Percentiles rank a stretch among this genome's conserved stretches.
Conservation (phyloP, 2,888 invertebrate species). For the Liodrosophila aerea region DNA sequence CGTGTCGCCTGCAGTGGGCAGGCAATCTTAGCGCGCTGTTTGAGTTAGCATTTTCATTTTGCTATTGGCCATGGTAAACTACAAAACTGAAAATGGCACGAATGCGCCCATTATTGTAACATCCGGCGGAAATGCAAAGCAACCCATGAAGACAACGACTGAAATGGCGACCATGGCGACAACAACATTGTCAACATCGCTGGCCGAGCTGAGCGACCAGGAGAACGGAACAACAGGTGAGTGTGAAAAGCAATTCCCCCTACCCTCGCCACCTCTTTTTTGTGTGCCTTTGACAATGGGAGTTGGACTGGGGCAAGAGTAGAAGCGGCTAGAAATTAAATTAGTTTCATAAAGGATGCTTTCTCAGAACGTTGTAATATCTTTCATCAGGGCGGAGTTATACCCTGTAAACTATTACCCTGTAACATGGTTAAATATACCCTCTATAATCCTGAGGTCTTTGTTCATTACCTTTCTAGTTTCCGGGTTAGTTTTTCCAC, state of each 20-base stretch:
- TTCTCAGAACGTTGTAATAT: slow-evolving; percentile 27
- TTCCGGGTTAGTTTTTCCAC: background rate
- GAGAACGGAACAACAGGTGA: slow-evolving; percentile 79
- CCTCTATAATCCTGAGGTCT: no score
- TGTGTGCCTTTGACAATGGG: slow-evolving; percentile 24
- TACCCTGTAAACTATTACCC: slow-evolving; percentile 1
- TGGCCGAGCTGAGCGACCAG: slow-evolving; percentile 63
- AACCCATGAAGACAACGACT: slow-evolving; percentile 48
- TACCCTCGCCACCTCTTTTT: slow-evolving; percentile 4
- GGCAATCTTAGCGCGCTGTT: slow-evolving; percentile 62
- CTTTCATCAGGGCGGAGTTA: slow-evolving; percentile 2
- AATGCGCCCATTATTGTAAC: slow-evolving; percentile 57
- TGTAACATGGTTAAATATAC: no score
- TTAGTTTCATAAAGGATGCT: slow-evolving; percentile 50
- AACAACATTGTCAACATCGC: slow-evolving; percentile 54
- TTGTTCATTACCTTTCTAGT: no score
- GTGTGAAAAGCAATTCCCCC: slow-evolving; percentile 40
- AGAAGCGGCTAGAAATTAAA: slow-evolving; percentile 49
- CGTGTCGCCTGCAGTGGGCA: slow-evolving; percentile 37
- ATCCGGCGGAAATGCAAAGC: slow-evolving; percentile 55
- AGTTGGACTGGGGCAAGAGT: background rate
- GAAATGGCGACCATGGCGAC: slow-evolving; percentile 36
- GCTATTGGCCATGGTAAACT: slow-evolving; percentile 67
- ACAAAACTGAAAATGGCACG: slow-evolving; percentile 77
- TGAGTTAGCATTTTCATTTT: slow-evolving; percentile 58